phyloP scores from a whole-genome alignment of 2,113 vertebrate species.

The Notarius lentiginosus region DNA sequence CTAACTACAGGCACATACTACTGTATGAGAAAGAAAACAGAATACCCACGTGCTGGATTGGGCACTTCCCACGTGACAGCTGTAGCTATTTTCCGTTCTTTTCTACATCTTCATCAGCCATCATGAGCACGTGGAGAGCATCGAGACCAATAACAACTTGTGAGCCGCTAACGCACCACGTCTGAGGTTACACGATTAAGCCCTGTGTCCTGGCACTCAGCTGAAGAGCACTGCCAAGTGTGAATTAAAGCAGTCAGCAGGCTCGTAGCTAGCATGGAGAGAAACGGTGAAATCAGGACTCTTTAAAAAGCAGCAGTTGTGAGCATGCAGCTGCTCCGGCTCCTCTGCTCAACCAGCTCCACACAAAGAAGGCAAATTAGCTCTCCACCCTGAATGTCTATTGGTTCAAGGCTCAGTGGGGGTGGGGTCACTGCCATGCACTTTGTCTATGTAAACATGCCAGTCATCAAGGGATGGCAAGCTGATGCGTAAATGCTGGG shows the following conservation, averaged over 20 bases:
- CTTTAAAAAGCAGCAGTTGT: constrained; percentile 2
- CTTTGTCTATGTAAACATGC: constrained; percentile 43
- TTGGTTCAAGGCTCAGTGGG: constrained; percentile 5
- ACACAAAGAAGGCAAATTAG: constrained; percentile 36
- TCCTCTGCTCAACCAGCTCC: neutral
- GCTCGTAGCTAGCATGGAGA: neutral
- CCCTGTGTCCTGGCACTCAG: neutral
- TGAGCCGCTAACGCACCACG: neutral
- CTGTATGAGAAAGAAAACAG: neutral
- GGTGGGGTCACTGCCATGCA: constrained; percentile 31
- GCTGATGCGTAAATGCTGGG: constrained; percentile 29
- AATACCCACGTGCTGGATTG: neutral
- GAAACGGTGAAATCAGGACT: neutral
- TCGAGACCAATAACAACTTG: neutral
- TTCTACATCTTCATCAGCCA: neutral
- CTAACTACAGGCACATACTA: no score
- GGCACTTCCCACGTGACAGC: neutral
- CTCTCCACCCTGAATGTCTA: constrained; percentile 14
- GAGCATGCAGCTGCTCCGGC: constrained; percentile 13
- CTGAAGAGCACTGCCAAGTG: neutral
- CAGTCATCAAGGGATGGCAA: constrained; percentile 20
- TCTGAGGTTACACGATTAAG: neutral
- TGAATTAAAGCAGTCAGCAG: neutral
- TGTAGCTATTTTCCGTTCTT: neutral
- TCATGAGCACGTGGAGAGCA: neutral